Base-by-base conservation (phyloP, 1,140 invertebrate genomes). In the Drosophila nigromelanica region DNA sequence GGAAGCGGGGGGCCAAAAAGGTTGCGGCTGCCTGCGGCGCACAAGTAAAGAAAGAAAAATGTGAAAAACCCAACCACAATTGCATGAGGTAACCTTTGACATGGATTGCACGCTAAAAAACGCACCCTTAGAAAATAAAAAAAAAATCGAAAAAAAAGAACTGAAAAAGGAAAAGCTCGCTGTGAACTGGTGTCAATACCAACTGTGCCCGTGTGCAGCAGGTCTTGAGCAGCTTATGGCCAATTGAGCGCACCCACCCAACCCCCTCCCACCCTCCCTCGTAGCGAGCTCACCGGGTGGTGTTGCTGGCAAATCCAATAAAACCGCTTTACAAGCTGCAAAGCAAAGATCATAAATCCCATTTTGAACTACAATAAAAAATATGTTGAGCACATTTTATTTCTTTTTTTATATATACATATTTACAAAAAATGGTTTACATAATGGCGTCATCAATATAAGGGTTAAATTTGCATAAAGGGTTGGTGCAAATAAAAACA, bases 321-420 rank as follows among this genome's bases (percentile, higher is more conserved):
- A 90, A 90, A 90, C 71, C 87, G 82, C 87, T 90, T 90, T 90
- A 90, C 89, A 90, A 82, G 81, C 67, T 86, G 73, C 81, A 89
- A 89, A 78, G 77, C 77, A 80, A 78, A 81, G 51, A 72, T 87
- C 81, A 90, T 87, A 78, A 89, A 90, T 58, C 27, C 51, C 15
- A 54, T 58, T 45, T 58, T n/a, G 30, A 14, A 14, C 15, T 11
- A 24, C 50, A 35, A 27, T 30, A 33, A 27, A 52, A 52, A 30
- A 14, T 11, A 48, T 48, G 24, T 48, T 43, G 18, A 10, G 42
- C 42, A 15, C 42, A 12, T 1, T 10, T 24, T 12, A 11, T 47
- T 5, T 51, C 4, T 50, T 10, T 14, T n/a, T n/a, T n/a, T n/a
- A n/a, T n/a, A n/a, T n/a, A n/a, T n/a, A n/a, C 15, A 21, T 8